Conservation (phyloP, 2,888 invertebrate genomes). For the Hylaea fasciaria region DNA sequence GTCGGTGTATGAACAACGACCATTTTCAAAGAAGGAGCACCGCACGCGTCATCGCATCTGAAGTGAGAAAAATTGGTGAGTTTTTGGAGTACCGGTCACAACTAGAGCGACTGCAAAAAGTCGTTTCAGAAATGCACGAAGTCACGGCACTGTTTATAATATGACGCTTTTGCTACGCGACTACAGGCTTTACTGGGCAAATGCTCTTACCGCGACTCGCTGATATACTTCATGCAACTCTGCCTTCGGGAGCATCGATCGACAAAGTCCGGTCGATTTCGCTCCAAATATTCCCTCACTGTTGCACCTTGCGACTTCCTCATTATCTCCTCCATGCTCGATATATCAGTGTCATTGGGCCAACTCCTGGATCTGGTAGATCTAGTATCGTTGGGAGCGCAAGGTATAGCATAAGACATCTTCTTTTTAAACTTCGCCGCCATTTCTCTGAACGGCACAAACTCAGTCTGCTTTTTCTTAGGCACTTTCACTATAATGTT, state of each 20-base stretch:
- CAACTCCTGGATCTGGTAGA: slow-evolving; percentile 60
- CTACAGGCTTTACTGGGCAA: too few species aligned
- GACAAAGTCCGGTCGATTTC: slow-evolving; percentile 89
- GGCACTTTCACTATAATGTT: slow-evolving; percentile 78
- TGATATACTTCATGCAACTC: slow-evolving; percentile 68
- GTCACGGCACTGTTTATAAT: too few species aligned
- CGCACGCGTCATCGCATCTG: slow-evolving; percentile 59
- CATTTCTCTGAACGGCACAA: slow-evolving; percentile 65
- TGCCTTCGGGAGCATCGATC: slow-evolving; percentile 67
- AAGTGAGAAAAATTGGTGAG: slow-evolving; percentile 76
- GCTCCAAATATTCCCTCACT: slow-evolving; percentile 88
- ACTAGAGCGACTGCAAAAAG: too few species aligned
- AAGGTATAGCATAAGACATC: slow-evolving; percentile 31
- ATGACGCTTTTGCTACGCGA: too few species aligned
- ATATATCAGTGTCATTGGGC: slow-evolving; percentile 68
- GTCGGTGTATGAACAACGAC: slow-evolving; percentile 68
- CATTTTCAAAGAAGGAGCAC: slow-evolving; percentile 68
- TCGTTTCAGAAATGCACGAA: too few species aligned
- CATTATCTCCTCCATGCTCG: slow-evolving; percentile 65
- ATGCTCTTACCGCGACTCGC: slow-evolving; percentile 67
- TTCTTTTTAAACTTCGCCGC: slow-evolving; percentile 59
- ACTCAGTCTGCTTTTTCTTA: slow-evolving; percentile 51
- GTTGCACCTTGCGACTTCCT: slow-evolving; percentile 66
- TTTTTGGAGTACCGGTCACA: neutral
- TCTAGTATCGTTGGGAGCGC: slow-evolving; percentile 45